Evolutionary conservation across 2,113 vertebrate genomes (phyloP), one percentile per base, ranked within the genome.

Genomic region (Oncorhynchus kisutch): DNA sequence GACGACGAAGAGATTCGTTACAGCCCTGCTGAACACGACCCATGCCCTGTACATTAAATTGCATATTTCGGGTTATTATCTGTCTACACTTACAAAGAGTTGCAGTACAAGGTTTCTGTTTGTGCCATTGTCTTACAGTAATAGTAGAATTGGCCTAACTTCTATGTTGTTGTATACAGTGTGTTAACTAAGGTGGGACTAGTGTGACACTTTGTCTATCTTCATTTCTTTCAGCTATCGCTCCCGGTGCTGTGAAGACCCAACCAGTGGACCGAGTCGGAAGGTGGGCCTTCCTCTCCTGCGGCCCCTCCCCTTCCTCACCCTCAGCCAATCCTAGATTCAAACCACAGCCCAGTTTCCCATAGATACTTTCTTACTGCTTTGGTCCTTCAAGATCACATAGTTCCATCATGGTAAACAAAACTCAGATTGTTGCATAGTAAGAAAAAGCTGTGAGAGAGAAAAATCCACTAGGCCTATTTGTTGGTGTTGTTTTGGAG

Each of bases 201-300:
- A 62, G 16, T 24, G n/a, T 62, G 18, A 68, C 29, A 13, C 31
- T 34, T 68, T 1, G 1, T 39, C 20, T 68, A 22, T 29, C 64
- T 66, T 16, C n/a, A 27, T 79, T 73, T 89, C 79, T 91, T 90
- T 64, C 87, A 91, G 90, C 77, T 84, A 65, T 75, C 34, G 45
- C 85, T 84, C 73, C 83, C 65, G 79, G 73, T 71, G 81, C 83
- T 86, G 85, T 91, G 83, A 88, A 87, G 78, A 88, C 79, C 77
- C 65, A 71, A 74, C 59, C 70, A 62, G 82, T 86, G 83, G 59
- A 88, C 79, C 71, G 79, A 78, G 81, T 86, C 75, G 75, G 31
- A 45, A 45, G 39, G 39, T 12, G 39, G 87, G 80, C 75, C 71
- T 82, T 83, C 74, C 49, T 73, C 74, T 66, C 74, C 78, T 51